Evolutionary conservation across 2,113 vertebrate species (phyloP).

Genomic region (Thunnus maccoyii): DNA sequence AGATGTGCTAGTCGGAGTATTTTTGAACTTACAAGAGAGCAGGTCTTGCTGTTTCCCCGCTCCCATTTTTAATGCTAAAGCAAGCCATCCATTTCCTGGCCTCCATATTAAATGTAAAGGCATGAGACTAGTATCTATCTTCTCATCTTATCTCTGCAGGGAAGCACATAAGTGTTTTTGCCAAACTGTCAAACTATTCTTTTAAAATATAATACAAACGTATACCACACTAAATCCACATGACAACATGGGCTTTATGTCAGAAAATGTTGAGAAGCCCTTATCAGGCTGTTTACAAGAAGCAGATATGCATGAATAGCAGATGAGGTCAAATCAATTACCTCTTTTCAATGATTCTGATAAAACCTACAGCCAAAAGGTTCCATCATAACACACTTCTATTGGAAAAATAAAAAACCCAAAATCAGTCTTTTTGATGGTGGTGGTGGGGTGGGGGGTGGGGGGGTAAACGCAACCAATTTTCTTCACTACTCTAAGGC

Average conservation of each 20-base stretch:
- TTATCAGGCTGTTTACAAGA: conserved; percentile 14
- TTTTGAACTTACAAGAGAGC: neutral
- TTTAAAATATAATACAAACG: neutral
- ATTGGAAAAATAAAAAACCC: too few relatives aligned
- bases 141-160: neutral
- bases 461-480: too few relatives aligned
- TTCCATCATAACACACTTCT: too few relatives aligned
- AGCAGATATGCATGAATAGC: conserved; percentile 12
- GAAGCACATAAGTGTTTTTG: neutral
- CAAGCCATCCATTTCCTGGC: neutral
- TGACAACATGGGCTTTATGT: conserved; percentile 8
- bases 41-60: too few relatives aligned
- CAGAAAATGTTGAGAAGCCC: conserved; percentile 2
- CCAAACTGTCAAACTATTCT: neutral
- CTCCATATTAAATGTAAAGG: neutral
- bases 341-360: too few relatives aligned
- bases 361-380: too few relatives aligned
- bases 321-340: too few relatives aligned
- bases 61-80: neutral
- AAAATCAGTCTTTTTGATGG: too few relatives aligned
- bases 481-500: too few relatives aligned
- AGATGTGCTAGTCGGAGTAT: neutral
- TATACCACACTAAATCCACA: neutral
- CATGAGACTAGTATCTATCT: neutral
- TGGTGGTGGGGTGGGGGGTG: too few relatives aligned